Evolutionary conservation across 2,797 vertebrate genomes (phyloP).

Genomic region (Triplophysa yarkandensis): DNA sequence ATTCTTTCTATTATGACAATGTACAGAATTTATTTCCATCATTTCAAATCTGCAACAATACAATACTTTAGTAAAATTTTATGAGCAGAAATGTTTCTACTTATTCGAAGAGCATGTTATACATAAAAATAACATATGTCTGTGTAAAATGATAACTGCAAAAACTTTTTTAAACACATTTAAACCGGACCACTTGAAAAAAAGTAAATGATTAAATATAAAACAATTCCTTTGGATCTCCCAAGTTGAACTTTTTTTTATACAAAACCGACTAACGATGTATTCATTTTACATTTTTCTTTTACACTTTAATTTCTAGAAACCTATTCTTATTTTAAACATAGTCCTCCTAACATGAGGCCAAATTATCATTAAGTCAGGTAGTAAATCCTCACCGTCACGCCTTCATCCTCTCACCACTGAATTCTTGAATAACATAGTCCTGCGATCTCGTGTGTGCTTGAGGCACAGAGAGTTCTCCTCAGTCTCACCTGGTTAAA

Average conservation of each 20-base stretch:
- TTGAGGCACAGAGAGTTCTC: conserved; percentile 34
- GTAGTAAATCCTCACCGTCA: conserved; percentile 7
- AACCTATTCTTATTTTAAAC: neutral
- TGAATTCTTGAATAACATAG: conserved; percentile 24
- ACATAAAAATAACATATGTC: neutral
- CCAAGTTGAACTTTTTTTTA: neutral
- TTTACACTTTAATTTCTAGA: neutral
- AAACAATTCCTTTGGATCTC: neutral
- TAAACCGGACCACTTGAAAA: too few species aligned
- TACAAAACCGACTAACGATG: neutral
- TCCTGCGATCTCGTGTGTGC: conserved; percentile 15
- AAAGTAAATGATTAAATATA: too few species aligned
- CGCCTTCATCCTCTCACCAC: conserved; percentile 18
- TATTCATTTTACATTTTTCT: neutral
- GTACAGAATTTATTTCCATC: too few species aligned
- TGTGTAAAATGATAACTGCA: neutral
- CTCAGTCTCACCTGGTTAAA: conserved; percentile 49
- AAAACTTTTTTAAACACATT: neutral
- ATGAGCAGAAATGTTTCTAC: too few species aligned
- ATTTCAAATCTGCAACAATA: too few species aligned
- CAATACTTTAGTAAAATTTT: too few species aligned
- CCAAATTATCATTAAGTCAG: conserved; percentile 7
- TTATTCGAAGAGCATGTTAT: neutral
- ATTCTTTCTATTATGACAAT: too few species aligned
- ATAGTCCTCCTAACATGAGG: neutral